A percentile compares a stretch with the other conserved stretches of the same genome.
Evolutionary conservation across 2,888 invertebrate species (phyloP).

Genomic region (Pachymerium ferrugineum): DNA sequence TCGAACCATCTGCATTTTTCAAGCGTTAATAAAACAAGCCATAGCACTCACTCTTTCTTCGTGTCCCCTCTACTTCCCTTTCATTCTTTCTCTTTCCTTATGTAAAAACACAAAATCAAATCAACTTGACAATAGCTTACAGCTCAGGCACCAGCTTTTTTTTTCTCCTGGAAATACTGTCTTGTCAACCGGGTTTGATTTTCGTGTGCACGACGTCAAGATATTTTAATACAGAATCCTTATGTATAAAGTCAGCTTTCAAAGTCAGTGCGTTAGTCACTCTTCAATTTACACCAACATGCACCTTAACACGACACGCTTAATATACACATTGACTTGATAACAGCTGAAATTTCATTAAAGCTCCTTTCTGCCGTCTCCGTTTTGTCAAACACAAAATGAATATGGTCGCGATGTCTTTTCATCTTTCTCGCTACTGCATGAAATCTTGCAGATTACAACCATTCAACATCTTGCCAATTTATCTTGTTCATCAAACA

Average conservation of each 20-base stretch:
- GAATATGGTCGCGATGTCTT: background rate
- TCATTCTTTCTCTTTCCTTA: background rate
- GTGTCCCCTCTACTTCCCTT: background rate
- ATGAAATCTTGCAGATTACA: background rate
- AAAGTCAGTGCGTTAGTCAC: background rate
- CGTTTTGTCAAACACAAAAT: background rate
- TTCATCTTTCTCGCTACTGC: background rate
- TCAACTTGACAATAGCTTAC: conserved; percentile 1
- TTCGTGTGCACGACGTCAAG: background rate
- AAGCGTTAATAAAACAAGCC: conserved; percentile 18
- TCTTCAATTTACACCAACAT: background rate
- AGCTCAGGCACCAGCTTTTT: background rate
- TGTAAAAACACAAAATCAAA: background rate
- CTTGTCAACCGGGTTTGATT: background rate
- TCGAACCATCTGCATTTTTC: conserved; percentile 10
- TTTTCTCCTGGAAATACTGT: background rate
- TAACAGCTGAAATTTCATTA: conserved; percentile 18
- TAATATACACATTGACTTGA: conserved; percentile 21
- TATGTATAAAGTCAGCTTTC: background rate
- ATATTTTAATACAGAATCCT: conserved; percentile 6
- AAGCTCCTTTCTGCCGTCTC: background rate
- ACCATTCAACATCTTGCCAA: no score
- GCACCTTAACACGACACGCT: conserved; percentile 8
- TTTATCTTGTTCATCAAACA: no score
- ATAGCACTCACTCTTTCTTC: background rate